Percentiles rank a stretch among this genome's conserved stretches.
Conservation (phyloP, 2,113 vertebrate species). For the Chitala chitala region DNA sequence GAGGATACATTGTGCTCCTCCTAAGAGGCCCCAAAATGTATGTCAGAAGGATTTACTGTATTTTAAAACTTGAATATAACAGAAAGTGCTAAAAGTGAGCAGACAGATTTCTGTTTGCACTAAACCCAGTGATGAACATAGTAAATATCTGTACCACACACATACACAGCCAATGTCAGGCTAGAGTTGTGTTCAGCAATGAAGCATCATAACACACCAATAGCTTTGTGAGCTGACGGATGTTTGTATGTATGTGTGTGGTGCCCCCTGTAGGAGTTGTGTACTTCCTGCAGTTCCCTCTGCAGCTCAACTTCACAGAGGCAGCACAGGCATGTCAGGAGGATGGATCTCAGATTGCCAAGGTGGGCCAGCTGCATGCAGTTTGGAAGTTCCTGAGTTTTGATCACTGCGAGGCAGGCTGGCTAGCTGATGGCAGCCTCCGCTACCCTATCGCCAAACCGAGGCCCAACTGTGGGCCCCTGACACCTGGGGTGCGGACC, state of each 20-base stretch:
- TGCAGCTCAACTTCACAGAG: slow-evolving; percentile 70
- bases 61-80: no score
- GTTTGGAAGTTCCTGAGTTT: slow-evolving; percentile 79
- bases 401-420: slow-evolving; percentile 80
- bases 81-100: no score
- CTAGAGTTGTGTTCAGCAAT: neutral
- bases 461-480: slow-evolving; percentile 69
- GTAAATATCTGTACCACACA: no score
- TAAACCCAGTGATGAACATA: no score
- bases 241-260: neutral
- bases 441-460: slow-evolving; percentile 76
- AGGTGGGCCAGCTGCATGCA: slow-evolving; percentile 80
- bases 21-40: no score
- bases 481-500: slow-evolving; percentile 73
- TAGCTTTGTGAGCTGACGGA: neutral
- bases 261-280: slow-evolving; percentile 62
- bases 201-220: neutral
- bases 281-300: slow-evolving; percentile 65
- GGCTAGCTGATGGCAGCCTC: slow-evolving; percentile 82
- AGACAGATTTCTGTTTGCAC: no score
- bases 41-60: no score
- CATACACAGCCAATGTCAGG: no score
- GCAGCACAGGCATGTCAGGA: slow-evolving; percentile 69
- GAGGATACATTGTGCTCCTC: neutral
- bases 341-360: slow-evolving; percentile 65